Conservation (phyloP, 2,888 invertebrate species). For the Drosophila affinis region DNA sequence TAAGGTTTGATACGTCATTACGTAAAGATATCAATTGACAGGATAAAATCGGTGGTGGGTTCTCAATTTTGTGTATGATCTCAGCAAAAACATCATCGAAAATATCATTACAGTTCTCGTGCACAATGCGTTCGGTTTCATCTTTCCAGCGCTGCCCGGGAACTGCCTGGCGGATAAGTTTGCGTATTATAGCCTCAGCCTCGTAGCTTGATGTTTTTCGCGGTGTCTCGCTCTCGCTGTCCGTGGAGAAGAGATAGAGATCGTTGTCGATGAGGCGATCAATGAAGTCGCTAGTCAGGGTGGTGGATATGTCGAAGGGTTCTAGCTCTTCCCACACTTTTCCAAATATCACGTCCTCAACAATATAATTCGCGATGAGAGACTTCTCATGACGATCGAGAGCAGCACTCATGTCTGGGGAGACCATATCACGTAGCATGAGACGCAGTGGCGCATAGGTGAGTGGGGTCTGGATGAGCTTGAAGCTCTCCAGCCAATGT, state of each 20-base stretch:
- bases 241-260: slow-evolving; percentile 65
- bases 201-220: slow-evolving; percentile 50
- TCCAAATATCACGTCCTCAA: slow-evolving; percentile 83
- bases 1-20: neutral
- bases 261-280: slow-evolving; percentile 78
- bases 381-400: slow-evolving; percentile 54
- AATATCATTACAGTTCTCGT: slow-evolving; percentile 64
- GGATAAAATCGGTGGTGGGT: neutral
- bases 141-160: slow-evolving; percentile 78
- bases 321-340: slow-evolving; percentile 84
- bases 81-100: slow-evolving; percentile 63
- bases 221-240: slow-evolving; percentile 58
- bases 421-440: slow-evolving; percentile 59
- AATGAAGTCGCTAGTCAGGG: slow-evolving; percentile 61
- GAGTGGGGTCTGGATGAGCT: slow-evolving; percentile 66
- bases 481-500: slow-evolving; percentile 69
- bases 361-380: slow-evolving; percentile 55
- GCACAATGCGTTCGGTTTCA: slow-evolving; percentile 63
- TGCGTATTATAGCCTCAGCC: slow-evolving; percentile 71
- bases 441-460: slow-evolving; percentile 62
- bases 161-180: slow-evolving; percentile 72
- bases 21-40: slow-evolving; percentile 22
- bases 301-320: slow-evolving; percentile 61
- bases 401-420: slow-evolving; percentile 56
- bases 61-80: slow-evolving; percentile 25